Base-by-base conservation (phyloP, 92 coral and sea anemone genomes). In the Plumapathes pennacea region DNA sequence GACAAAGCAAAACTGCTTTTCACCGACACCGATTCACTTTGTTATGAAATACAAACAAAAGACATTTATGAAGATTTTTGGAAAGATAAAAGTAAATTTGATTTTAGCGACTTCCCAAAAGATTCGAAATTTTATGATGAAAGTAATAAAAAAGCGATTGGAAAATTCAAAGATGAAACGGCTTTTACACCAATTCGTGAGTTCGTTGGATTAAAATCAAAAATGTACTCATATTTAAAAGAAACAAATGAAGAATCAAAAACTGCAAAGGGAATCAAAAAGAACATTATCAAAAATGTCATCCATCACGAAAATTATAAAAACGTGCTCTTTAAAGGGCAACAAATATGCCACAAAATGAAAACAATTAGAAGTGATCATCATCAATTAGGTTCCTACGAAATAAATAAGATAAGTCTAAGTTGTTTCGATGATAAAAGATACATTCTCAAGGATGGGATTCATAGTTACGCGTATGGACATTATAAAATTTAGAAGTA, bases 171-270 rank as follows among this genome's bases (percentile, higher is more conserved):
- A 19, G 77, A 69, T 13, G 77, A 60, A 27, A 58, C 71, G 2
- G 30, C 28, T 31, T 69, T 69, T 24, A 22, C 20, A 2, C 58
- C 77, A 29, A 60, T 60, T 28, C 13, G 59, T 26, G 72, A 72
- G 62, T 72, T 72, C 36, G 63, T 72, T 23, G 80, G 80, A 10
- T 47, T 63, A 14, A 10, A 73, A 12, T 65, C 74, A 13, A 72
- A 71, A 38, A 72, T 62, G 72, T 72, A 72, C 72, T 62, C 80
- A n/a, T 25, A 61, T 12, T 46, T 72, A 11, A 50, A 47, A 23
- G 70, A 53, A 43, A 25, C 13, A 12, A 46, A 45, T 23, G 77
- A 57, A 32, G 77, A 70, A 38, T 54, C 54, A 45, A 70, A 70
- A 59, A 59, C 71, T 5, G 78, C 78, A 10, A 71, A 71, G 26